phyloP scores from a whole-genome alignment of 2,113 vertebrate genomes.

The Pedetes capensis region DNA sequence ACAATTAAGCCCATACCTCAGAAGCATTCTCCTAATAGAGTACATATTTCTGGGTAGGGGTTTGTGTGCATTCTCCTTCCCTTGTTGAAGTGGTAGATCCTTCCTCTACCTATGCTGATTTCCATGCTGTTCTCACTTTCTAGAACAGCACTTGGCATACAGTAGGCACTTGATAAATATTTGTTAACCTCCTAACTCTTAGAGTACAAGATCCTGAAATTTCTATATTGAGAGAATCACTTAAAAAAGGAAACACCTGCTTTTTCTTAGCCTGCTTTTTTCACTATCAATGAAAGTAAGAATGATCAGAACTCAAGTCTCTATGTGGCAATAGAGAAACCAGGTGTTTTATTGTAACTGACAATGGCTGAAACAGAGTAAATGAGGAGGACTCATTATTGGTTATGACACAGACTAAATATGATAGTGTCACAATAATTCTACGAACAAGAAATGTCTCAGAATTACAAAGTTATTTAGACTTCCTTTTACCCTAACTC shows the following conservation, averaged over 20 bases:
- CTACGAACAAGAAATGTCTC: background rate
- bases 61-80: background rate
- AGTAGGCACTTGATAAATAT: background rate
- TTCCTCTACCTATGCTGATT: background rate
- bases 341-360: conserved; percentile 1
- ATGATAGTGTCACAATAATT: background rate
- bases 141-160: background rate
- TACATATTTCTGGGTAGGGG: background rate
- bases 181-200: background rate
- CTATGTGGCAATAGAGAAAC: background rate
- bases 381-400: background rate
- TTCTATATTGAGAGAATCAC: conserved; percentile 9
- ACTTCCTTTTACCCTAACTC: background rate
- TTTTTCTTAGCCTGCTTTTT: background rate
- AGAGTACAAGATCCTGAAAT: background rate
- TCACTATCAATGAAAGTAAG: background rate
- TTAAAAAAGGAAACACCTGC: conserved; percentile 26
- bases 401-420: background rate
- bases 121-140: background rate
- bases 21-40: background rate
- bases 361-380: background rate
- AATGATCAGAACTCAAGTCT: background rate
- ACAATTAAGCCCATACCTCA: background rate
- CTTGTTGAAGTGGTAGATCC: background rate
- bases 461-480: conserved; percentile 21